Conservation (phyloP, 64 coral and sea anemone genomes). For the Trachythela sp. region DNA sequence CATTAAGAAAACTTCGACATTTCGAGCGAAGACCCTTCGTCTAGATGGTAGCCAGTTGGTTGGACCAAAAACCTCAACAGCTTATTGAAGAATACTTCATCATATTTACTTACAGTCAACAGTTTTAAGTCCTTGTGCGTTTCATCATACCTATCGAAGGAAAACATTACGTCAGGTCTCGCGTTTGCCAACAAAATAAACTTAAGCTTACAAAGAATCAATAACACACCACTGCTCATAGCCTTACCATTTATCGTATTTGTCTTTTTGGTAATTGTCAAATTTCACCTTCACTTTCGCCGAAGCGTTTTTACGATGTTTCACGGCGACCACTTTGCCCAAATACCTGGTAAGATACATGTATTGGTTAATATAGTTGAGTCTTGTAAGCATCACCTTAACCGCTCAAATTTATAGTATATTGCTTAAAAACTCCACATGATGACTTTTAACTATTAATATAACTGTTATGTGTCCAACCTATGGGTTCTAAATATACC, state of each 20-base stretch:
- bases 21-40: no score
- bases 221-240: not conserved
- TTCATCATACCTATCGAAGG: not conserved
- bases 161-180: not conserved
- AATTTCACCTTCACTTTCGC: constrained; percentile 57
- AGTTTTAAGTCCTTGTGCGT: not conserved
- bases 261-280: constrained; percentile 54
- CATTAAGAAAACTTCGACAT: no score
- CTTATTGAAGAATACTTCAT: no score
- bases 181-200: not conserved
- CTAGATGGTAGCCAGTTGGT: no score
- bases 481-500: no score
- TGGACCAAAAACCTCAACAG: no score
- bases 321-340: constrained; percentile 30
- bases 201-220: not conserved
- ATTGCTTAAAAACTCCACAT: no score
- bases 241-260: constrained; percentile 69
- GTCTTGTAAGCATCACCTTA: not conserved
- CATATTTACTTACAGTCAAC: not conserved
- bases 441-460: no score
- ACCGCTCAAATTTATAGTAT: no score
- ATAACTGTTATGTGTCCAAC: no score
- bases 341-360: not conserved
- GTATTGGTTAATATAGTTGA: not conserved
- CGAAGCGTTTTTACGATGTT: constrained; percentile 2